Conservation (phyloP, 2,888 invertebrate species). For the Agrenia bidenticulata region DNA sequence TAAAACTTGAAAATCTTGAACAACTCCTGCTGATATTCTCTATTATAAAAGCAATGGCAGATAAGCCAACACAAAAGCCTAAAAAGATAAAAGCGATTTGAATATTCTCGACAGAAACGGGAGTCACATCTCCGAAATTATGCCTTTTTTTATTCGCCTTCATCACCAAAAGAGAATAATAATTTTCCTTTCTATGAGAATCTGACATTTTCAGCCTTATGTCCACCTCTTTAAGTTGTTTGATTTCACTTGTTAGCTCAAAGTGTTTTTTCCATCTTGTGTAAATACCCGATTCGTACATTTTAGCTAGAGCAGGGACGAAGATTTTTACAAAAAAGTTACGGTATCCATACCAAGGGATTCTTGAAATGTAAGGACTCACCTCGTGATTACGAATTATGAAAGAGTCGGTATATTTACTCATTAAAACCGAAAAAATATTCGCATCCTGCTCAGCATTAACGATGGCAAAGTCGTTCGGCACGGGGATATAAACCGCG, state of each 20-base stretch:
- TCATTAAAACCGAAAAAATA: background rate
- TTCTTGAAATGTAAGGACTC: background rate
- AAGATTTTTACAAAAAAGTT: constrained; percentile 8
- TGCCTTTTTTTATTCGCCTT: background rate
- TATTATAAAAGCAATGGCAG: no score
- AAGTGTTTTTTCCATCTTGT: background rate
- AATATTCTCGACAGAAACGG: background rate
- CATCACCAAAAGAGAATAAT: background rate
- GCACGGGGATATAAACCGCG: background rate
- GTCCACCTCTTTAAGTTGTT: background rate
- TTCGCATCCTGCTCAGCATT: background rate
- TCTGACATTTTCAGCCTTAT: background rate
- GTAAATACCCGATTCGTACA: constrained; percentile 10
- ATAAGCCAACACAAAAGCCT: no score
- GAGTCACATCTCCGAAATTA: background rate
- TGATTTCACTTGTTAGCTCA: background rate
- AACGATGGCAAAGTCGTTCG: background rate
- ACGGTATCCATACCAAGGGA: constrained; percentile 9
- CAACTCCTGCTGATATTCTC: no score
- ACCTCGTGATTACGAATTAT: background rate
- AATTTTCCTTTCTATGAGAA: background rate
- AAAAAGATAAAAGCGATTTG: background rate
- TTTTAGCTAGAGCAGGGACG: background rate
- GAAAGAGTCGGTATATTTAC: background rate
- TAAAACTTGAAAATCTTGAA: no score